Percentiles rank a stretch among this genome's conserved stretches.
Evolutionary conservation across 2,888 invertebrate genomes (phyloP).

Genomic region (Reticulitermes lucifugus): DNA sequence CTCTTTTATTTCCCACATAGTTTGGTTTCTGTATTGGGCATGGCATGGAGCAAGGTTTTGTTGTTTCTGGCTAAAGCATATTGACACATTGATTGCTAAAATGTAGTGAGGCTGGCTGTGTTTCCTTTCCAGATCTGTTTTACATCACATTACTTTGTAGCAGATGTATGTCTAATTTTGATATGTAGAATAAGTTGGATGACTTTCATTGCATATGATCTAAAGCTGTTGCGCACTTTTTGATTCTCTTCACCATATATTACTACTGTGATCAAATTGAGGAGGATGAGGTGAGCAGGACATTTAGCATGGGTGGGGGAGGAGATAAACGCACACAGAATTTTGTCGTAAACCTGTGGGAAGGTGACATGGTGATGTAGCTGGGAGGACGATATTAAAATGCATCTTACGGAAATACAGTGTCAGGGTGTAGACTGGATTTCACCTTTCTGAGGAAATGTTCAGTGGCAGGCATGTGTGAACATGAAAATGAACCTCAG

Average conservation of each 20-base stretch:
- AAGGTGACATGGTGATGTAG: no score
- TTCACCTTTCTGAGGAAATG: no score
- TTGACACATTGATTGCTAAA: background rate
- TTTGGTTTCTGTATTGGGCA: conserved; percentile 5
- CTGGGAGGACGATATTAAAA: no score
- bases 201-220: background rate
- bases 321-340: no score
- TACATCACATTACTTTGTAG: background rate
- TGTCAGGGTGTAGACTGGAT: no score
- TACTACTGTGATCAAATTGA: no score
- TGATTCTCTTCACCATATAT: background rate
- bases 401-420: no score
- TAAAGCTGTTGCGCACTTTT: background rate
- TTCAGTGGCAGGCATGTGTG: no score
- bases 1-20: background rate
- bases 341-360: no score
- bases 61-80: background rate
- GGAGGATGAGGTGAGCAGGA: no score
- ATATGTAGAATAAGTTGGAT: background rate
- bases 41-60: conserved; percentile 1
- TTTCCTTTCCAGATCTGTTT: background rate
- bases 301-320: no score
- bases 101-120: background rate
- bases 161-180: background rate
- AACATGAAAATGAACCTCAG: no score